phyloP scores from a whole-genome alignment of 2,797 vertebrate genomes.

The Notamacropus eugenii region DNA sequence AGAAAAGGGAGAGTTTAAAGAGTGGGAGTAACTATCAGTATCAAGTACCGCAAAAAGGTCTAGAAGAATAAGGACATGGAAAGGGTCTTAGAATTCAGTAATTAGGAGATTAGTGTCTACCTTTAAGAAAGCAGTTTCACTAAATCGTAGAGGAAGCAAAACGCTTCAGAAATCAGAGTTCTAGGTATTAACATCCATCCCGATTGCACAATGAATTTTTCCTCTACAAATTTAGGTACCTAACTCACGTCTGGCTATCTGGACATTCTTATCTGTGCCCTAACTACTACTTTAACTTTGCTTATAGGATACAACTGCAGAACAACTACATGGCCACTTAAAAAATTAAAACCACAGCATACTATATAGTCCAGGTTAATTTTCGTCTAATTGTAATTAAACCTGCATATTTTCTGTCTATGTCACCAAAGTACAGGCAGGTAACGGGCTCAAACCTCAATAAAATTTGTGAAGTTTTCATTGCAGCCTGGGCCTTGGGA shows the following conservation, averaged over 20 bases:
- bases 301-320: neutral
- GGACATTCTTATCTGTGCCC: neutral
- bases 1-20: neutral
- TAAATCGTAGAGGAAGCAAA: too few species aligned
- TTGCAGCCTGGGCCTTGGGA: too few species aligned
- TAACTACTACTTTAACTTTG: neutral
- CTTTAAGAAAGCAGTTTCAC: too few species aligned
- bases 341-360: neutral
- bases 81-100: neutral
- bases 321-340: neutral
- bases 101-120: neutral
- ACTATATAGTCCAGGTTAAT: neutral
- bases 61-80: neutral
- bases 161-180: too few species aligned
- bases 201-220: too few species aligned
- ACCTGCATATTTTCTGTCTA: too few species aligned
- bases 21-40: neutral
- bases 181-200: too few species aligned
- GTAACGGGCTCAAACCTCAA: too few species aligned
- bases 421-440: too few species aligned
- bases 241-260: neutral
- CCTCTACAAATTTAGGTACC: too few species aligned
- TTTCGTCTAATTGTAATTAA: neutral
- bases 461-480: too few species aligned
- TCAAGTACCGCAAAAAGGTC: neutral